These are phyloP conservation scores for Bubo bubo DNA, from an alignment of 2,113 vertebrate genomes.

Conservation along the genomic window DNA sequence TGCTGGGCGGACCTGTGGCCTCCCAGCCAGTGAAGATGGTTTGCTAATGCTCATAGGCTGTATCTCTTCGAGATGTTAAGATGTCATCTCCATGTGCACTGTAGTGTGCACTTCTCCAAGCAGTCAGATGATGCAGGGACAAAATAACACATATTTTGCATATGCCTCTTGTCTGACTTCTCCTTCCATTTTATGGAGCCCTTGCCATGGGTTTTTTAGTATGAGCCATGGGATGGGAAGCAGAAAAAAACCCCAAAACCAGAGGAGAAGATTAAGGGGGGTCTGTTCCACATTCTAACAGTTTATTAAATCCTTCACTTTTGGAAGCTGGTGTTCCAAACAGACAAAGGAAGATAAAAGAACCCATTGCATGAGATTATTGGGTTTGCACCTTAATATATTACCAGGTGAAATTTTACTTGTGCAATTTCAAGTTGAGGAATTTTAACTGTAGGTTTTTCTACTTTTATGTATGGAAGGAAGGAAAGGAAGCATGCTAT, in stretches of 20 bases:
- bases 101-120: background rate
- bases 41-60: background rate
- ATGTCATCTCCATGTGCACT: background rate
- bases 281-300: background rate
- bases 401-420: slow-evolving; percentile 12
- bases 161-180: background rate
- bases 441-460: slow-evolving; percentile 16
- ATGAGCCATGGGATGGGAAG: background rate
- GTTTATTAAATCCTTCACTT: slow-evolving; percentile 50
- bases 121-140: background rate
- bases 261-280: background rate
- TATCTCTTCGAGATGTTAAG: background rate
- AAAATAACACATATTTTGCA: background rate
- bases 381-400: background rate
- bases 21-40: background rate
- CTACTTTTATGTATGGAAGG: slow-evolving; percentile 2
- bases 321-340: slow-evolving; percentile 1
- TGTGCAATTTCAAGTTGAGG: background rate
- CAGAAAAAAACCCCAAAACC: background rate
- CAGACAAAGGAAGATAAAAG: slow-evolving; percentile 19
- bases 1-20: background rate
- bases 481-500: background rate
- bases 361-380: background rate
- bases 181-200: background rate
- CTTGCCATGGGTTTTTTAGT: background rate